Evolutionary conservation across 2,113 vertebrate genomes (phyloP).

Genomic region (Solenodon paradoxus): DNA sequence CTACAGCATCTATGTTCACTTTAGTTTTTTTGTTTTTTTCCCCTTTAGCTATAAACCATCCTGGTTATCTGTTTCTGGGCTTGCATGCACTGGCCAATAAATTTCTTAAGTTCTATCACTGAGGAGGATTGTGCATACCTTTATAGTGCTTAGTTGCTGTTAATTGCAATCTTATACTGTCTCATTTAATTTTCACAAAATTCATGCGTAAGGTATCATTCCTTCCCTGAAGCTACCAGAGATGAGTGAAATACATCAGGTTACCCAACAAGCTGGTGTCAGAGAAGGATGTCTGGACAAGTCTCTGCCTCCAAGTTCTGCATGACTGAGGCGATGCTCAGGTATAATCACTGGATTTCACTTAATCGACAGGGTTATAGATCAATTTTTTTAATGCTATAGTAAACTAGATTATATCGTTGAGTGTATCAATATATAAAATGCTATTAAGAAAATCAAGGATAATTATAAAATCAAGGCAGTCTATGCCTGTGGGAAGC

Average conservation of each 20-base stretch:
- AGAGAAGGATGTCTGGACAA: neutral
- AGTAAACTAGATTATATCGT: neutral
- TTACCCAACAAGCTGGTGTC: neutral
- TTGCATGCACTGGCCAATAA: no score
- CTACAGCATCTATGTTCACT: neutral
- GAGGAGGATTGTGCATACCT: neutral
- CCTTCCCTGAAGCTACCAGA: neutral
- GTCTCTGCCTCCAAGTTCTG: neutral
- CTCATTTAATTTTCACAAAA: neutral
- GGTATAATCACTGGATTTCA: no score
- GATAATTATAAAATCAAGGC: neutral
- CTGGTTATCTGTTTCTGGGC: neutral
- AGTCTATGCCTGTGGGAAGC: neutral
- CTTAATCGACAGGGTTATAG: neutral
- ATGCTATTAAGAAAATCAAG: neutral
- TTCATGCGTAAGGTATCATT: neutral
- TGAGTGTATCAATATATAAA: neutral
- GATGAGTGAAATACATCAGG: neutral
- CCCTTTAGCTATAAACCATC: neutral
- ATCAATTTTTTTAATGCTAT: neutral
- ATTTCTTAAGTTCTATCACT: neutral
- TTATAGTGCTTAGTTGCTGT: neutral
- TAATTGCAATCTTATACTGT: neutral
- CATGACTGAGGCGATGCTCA: neutral
- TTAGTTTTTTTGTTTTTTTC: neutral